Evolutionary conservation across 2,797 vertebrate species (phyloP).

Genomic region (Cossypha heuglini): DNA sequence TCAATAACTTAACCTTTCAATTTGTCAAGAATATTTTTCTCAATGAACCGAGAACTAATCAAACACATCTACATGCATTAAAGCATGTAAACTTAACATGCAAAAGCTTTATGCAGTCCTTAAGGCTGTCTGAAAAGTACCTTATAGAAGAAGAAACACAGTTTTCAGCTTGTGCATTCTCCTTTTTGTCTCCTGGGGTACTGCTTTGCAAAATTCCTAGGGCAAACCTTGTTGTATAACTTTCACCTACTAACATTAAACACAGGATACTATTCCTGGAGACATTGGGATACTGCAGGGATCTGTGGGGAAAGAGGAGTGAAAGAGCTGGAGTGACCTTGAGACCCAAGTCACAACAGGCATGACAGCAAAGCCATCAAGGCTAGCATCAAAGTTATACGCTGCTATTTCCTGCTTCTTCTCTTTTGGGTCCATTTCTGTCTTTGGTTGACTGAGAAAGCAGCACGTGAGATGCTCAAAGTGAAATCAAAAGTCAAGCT

Average conservation of each 20-base stretch:
- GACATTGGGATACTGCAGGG: background rate
- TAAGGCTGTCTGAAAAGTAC: background rate
- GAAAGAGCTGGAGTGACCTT: background rate
- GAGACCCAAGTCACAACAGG: background rate
- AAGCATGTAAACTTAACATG: background rate
- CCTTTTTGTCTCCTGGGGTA: background rate
- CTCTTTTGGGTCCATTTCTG: background rate
- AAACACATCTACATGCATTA: background rate
- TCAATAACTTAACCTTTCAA: background rate
- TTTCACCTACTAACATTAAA: background rate
- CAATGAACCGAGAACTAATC: background rate
- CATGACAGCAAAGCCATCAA: background rate
- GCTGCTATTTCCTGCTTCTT: background rate
- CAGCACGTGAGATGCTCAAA: background rate
- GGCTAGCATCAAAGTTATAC: background rate
- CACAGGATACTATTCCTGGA: background rate
- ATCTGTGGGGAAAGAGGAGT: background rate
- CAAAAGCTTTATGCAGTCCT: background rate
- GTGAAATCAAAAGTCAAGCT: background rate
- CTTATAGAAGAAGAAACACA: fast-evolving
- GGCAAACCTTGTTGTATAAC: background rate
- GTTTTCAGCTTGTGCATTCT: background rate
- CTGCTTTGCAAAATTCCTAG: background rate
- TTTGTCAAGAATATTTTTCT: background rate
- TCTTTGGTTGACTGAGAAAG: background rate